These are phyloP conservation scores for Leucophenga maculata DNA, from an alignment of 2,888 invertebrate genomes.

Conservation along the genomic window DNA sequence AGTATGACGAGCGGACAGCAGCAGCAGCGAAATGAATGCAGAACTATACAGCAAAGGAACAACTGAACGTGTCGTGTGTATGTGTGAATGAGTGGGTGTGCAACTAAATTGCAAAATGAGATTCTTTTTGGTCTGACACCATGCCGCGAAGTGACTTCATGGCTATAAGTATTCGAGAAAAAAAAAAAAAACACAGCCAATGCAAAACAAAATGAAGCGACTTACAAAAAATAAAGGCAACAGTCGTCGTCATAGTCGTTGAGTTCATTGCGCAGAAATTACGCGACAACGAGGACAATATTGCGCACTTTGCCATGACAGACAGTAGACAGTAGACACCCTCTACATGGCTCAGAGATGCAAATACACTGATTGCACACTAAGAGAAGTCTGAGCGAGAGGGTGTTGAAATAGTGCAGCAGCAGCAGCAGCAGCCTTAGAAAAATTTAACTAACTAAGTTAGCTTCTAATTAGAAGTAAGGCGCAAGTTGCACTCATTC, in stretches of 20 bases:
- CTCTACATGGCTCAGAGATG: background rate
- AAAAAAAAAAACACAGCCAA: constrained; percentile 8
- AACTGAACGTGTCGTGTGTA: background rate
- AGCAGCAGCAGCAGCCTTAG: background rate
- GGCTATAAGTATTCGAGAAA: constrained; percentile 7
- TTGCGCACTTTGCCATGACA: constrained; percentile 35
- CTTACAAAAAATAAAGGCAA: background rate
- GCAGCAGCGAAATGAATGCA: constrained; percentile 48
- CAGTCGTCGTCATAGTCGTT: too few species aligned
- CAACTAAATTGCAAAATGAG: constrained; percentile 67
- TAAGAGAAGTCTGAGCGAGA: background rate
- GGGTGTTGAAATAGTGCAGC: constrained; percentile 3
- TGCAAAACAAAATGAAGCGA: background rate
- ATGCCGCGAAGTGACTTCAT: constrained; percentile 15
- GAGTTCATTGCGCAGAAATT: constrained; percentile 24
- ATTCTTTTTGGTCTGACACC: constrained; percentile 37
- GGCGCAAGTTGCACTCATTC: constrained; percentile 45
- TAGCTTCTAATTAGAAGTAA: constrained; percentile 25
- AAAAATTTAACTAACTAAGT: constrained; percentile 15
- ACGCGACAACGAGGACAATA: constrained; percentile 27
- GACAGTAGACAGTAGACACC: constrained; percentile 7
- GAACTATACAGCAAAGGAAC: constrained; percentile 10
- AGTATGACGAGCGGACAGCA: constrained; percentile 64
- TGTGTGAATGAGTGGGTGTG: constrained; percentile 59
- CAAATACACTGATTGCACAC: constrained; percentile 29